Conservation (phyloP, 2,797 vertebrate genomes). For the Notolabrus celidotus region DNA sequence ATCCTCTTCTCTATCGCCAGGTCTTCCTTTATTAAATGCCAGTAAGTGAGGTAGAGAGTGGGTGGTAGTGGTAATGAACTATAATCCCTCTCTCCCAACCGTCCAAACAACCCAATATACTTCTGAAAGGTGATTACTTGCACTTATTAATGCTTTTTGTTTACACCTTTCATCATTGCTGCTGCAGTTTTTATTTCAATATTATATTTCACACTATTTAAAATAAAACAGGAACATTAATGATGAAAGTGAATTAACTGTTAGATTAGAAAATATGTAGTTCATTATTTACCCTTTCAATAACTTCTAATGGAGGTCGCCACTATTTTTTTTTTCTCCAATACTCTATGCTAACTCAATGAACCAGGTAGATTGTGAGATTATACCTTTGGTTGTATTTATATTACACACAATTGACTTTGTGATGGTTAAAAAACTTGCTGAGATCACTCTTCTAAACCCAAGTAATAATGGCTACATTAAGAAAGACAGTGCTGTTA, state of each 20-base stretch:
- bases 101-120: constrained; percentile 34
- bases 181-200: neutral
- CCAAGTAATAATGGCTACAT: too few species aligned
- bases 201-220: neutral
- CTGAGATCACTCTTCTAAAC: neutral
- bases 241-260: neutral
- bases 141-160: constrained; percentile 1
- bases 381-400: neutral
- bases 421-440: neutral
- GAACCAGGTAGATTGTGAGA: neutral
- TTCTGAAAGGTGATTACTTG: constrained; percentile 14
- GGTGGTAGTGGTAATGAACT: constrained; percentile 59
- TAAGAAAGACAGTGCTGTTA: too few species aligned
- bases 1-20: constrained; percentile 28
- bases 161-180: neutral
- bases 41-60: constrained; percentile 31
- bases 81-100: constrained; percentile 52
- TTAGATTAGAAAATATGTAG: neutral
- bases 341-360: neutral
- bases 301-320: neutral
- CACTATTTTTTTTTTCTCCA: neutral
- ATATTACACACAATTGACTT: neutral
- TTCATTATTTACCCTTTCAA: neutral
- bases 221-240: neutral
- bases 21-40: constrained; percentile 61